phyloP scores from a whole-genome alignment of 2,797 vertebrate species.

The Sus cebifrons region DNA sequence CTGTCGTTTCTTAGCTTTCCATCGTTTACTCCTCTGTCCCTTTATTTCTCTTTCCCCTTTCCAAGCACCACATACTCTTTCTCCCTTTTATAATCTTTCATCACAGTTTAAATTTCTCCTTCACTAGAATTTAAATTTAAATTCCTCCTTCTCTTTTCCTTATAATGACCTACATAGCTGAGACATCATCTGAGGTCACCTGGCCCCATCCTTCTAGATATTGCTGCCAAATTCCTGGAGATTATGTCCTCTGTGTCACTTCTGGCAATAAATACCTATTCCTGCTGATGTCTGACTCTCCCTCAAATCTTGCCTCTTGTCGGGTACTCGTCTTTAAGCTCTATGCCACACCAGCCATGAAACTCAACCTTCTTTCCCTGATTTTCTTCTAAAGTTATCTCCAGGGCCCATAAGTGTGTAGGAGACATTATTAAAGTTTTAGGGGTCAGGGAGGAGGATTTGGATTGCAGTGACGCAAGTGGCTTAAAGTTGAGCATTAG shows the following conservation, averaged over 20 bases:
- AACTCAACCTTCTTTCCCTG: neutral
- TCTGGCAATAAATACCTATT: neutral
- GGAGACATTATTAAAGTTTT: neutral
- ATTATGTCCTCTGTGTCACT: neutral
- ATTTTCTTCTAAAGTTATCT: constrained; percentile 41
- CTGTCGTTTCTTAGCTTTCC: neutral
- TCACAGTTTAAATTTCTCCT: neutral
- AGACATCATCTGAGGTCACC: neutral
- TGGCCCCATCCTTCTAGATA: neutral
- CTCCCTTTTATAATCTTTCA: neutral
- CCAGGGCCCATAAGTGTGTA: neutral
- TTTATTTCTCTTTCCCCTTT: neutral
- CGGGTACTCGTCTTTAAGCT: constrained; percentile 8
- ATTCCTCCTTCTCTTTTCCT: neutral
- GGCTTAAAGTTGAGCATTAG: neutral
- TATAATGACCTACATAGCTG: neutral
- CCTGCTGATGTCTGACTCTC: neutral
- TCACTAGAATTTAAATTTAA: neutral
- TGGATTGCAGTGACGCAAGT: neutral
- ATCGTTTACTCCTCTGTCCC: neutral
- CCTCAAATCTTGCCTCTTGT: neutral
- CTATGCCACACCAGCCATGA: neutral
- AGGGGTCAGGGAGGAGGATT: neutral
- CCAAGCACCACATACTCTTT: neutral
- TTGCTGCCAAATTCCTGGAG: neutral